Evolutionary conservation across 2,113 vertebrate genomes (phyloP).

Genomic region (Parus major): DNA sequence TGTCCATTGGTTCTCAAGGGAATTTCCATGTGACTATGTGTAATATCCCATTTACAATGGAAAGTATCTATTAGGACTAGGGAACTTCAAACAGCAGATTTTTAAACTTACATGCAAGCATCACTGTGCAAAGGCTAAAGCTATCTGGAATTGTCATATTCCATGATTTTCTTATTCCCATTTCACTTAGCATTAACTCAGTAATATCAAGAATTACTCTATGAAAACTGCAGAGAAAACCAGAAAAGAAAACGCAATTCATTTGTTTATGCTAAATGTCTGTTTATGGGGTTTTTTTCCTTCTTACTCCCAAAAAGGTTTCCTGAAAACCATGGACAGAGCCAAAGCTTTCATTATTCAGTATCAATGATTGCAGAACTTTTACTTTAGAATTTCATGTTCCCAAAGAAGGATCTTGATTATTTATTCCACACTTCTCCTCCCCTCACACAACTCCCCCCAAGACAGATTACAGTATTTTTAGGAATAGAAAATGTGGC

Average conservation of each 20-base stretch:
- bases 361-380: background rate
- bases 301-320: background rate
- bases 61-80: background rate
- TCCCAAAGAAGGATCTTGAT: background rate
- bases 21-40: background rate
- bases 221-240: background rate
- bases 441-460: rapidly evolving
- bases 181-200: background rate
- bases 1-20: background rate
- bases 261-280: background rate
- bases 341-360: background rate
- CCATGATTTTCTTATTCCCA: background rate
- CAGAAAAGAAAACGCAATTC: background rate
- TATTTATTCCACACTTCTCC: background rate
- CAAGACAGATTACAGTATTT: background rate
- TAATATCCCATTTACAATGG: background rate
- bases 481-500: background rate
- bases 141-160: background rate
- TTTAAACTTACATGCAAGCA: background rate
- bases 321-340: background rate
- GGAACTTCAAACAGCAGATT: background rate
- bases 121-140: background rate
- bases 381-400: background rate
- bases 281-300: background rate
- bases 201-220: background rate